Evolutionary conservation across 2,888 invertebrate genomes (phyloP).

Genomic region (Agrotis puta): DNA sequence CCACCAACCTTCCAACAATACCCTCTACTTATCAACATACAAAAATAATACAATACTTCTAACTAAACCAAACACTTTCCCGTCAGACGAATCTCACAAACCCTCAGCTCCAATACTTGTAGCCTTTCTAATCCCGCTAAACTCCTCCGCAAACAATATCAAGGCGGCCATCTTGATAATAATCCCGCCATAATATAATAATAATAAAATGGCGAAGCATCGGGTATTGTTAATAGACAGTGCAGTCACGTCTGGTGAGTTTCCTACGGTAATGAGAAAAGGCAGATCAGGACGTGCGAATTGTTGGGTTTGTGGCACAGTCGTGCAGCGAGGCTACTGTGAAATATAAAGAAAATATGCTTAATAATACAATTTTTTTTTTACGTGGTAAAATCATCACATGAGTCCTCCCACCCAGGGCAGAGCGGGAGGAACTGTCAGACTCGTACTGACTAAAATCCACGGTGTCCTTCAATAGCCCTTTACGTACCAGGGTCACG

Average conservation of each 20-base stretch:
- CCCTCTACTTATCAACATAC: neutral
- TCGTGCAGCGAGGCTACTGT: neutral
- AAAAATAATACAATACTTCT: neutral
- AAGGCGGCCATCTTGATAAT: conserved; percentile 30
- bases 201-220: conserved; percentile 54
- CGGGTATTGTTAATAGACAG: conserved; percentile 57
- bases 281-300: conserved; percentile 64
- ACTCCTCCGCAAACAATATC: conserved; percentile 42
- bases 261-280: conserved; percentile 68
- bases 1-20: neutral
- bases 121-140: conserved; percentile 39
- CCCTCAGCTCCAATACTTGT: conserved; percentile 10
- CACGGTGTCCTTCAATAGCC: too few species aligned
- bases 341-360: neutral
- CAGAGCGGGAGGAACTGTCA: too few species aligned
- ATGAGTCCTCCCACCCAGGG: too few species aligned
- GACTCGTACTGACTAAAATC: too few species aligned
- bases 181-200: conserved; percentile 45
- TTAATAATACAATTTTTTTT: too few species aligned
- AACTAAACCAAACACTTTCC: conserved; percentile 2
- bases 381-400: too few species aligned
- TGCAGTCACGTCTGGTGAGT: conserved; percentile 67
- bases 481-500: too few species aligned
- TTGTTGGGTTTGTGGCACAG: conserved; percentile 39
- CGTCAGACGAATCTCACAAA: neutral